A percentile compares a stretch with the other conserved stretches of the same genome.
Evolutionary conservation across 2,797 vertebrate genomes (phyloP).

Genomic region (Lophotriccus pileatus): DNA sequence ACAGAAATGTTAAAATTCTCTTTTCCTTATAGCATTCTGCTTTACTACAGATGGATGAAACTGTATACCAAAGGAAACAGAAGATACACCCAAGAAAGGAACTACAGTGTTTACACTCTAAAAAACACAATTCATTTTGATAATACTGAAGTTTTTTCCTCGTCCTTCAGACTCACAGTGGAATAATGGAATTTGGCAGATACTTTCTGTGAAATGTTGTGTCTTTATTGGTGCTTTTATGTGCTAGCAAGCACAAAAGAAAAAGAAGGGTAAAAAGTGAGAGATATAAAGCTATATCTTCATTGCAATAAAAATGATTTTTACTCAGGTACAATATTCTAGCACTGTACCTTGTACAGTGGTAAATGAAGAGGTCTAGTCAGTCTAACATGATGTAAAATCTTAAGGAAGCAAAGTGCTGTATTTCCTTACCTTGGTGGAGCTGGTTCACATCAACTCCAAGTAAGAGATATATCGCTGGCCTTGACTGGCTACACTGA

Average conservation of each 20-base stretch:
- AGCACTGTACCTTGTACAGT: not conserved
- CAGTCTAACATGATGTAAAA: not conserved
- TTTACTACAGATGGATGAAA: not conserved
- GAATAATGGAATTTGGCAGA: not conserved
- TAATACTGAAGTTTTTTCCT: not conserved
- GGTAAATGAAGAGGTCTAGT: not conserved
- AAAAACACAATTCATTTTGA: not conserved
- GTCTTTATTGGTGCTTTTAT: conserved; percentile 18
- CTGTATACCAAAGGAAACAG: not conserved
- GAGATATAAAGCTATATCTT: not conserved
- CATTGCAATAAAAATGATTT: not conserved
- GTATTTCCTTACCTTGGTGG: not conserved
- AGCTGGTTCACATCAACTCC: not conserved
- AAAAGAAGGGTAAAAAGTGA: not conserved
- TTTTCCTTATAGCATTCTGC: not conserved
- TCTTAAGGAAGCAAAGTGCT: not conserved
- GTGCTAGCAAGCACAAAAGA: conserved; percentile 17
- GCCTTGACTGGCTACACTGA: not conserved
- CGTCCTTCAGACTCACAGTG: not conserved
- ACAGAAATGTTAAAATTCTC: not conserved
- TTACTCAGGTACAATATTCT: not conserved
- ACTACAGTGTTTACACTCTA: not conserved
- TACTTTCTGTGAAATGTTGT: not conserved
- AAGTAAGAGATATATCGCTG: not conserved
- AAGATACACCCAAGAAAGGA: not conserved